Base-by-base conservation (phyloP, 2,113 vertebrate species). In the Xenus cinereus region DNA sequence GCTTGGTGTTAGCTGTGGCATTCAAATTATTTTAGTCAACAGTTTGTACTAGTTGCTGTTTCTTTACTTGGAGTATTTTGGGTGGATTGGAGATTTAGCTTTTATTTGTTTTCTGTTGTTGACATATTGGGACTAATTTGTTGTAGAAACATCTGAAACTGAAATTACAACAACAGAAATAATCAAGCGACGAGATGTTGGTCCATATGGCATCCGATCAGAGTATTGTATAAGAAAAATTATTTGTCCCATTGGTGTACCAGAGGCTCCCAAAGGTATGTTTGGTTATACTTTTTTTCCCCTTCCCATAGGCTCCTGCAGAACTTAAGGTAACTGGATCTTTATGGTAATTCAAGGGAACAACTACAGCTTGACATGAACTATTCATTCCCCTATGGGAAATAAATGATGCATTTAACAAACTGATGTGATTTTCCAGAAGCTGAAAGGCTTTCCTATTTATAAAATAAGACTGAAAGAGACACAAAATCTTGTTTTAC, bases 151-250 rank as follows among this genome's bases (percentile, higher is more conserved):
- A 26, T 98, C 99, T 14, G 99, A 99, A 73, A 99, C 99, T 21
- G 99, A 99, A 97, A 99, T 99, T 97, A 99, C 99, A 85, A 99
- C 99, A 75, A 99, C 99, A 10, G 99, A 99, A 98, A 99, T 99
- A 96, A 99, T 99, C 97, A 99, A 99, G 92, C 98, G 99, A 24
- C 98, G 99, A 81, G 99, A 99, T 76, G 99, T 99, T 86, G 99
- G 99, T 66, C 99, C 99, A 0, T 99, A 99, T 6, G 99, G 99
- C 77, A 99, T 99, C 96, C 99, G 99, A 41, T 99, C 99, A 18
- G 99, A 99, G 94, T 99, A 99, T 94, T 99, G 99, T 96, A 99
- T 99, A 94, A 98, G 99, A 76, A 99, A 99, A 98, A 99, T 99
- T 63, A 99, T 99, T 97, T 99, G 99, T 90, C 99, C 99, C 54